Conservation (phyloP, 2,888 invertebrate genomes). For the Clusia tigrina region DNA sequence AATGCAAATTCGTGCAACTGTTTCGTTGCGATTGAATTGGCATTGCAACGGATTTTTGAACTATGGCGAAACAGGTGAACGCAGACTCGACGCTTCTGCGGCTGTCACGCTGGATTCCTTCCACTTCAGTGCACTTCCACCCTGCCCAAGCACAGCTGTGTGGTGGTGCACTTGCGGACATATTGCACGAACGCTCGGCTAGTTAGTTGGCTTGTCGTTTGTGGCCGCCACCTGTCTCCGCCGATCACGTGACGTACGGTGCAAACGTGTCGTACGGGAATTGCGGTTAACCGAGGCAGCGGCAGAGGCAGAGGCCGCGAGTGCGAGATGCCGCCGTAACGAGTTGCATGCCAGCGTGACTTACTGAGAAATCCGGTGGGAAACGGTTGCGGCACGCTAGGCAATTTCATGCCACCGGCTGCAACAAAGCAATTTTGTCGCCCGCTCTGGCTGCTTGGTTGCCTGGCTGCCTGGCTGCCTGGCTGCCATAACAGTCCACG, state of each 20-base stretch:
- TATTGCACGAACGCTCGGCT: constrained; percentile 3
- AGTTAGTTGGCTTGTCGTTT: too few species aligned
- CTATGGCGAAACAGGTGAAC: too few species aligned
- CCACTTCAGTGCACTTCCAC: neutral
- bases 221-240: constrained; percentile 4
- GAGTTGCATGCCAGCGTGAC: constrained; percentile 5
- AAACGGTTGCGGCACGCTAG: constrained; percentile 27
- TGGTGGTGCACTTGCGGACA: too few species aligned
- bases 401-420: neutral
- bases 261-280: constrained; percentile 9
- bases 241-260: neutral
- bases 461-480: too few species aligned
- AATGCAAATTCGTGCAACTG: too few species aligned
- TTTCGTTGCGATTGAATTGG: too few species aligned
- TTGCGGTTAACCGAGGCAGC: constrained; percentile 30
- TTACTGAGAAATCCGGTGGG: constrained; percentile 23
- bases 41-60: too few species aligned
- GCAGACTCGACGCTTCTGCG: too few species aligned
- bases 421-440: too few species aligned
- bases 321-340: constrained; percentile 21
- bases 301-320: too few species aligned
- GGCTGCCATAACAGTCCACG: neutral
- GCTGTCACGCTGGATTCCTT: too few species aligned
- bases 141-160: neutral
- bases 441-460: too few species aligned